Evolutionary conservation across 2,888 invertebrate genomes (phyloP), one percentile per base, ranked within the genome.

Genomic region (Standfussiana lucernea): DNA sequence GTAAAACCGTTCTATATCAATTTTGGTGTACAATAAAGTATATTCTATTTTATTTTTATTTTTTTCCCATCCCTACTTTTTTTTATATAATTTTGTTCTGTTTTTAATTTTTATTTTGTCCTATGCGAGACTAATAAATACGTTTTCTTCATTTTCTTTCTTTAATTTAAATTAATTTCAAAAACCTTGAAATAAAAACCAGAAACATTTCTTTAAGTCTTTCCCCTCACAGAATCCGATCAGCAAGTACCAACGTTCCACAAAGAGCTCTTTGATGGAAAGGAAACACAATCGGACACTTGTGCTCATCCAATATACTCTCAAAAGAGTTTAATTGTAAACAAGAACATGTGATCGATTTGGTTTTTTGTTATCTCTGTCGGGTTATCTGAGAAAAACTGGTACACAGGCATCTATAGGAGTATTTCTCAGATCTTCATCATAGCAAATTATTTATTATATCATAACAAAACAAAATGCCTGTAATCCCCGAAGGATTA

Each of bases 191-290:
- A 42, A 53, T 15, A n/a, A 40, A 45, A 18, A 0, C 7, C 15
- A 4, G 21, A 15, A 53, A 40, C 21, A 56, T 65, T 45, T 21
- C 0, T 82, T 72, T 74, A 74, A 79, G 21, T 53, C 32, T 8
- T 15, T 69, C 62, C 66, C 37, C 74, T 73, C 21, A 7, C 24
- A 50, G 69, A 80, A 77, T 53, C 62, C 71, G 42, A 86, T 83
- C 79, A 74, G 21, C 35, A 13, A 21, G 45, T 40, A 42, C 7
- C 6, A 0, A 35, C 42, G 4, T 10, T 28, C 50, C 1, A 77
- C 88, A 87, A 87, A 86, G 83, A 56, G 21, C 10, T 21, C 56
- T 62, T 82, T 80, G 86, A 88, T 80, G 50, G 59, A 70, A 77
- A 21, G 15, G 56, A 21, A 37, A 70, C 72, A 80, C 77, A 79